Conservation (phyloP, 2,888 invertebrate species). For the Pandemis heparana region DNA sequence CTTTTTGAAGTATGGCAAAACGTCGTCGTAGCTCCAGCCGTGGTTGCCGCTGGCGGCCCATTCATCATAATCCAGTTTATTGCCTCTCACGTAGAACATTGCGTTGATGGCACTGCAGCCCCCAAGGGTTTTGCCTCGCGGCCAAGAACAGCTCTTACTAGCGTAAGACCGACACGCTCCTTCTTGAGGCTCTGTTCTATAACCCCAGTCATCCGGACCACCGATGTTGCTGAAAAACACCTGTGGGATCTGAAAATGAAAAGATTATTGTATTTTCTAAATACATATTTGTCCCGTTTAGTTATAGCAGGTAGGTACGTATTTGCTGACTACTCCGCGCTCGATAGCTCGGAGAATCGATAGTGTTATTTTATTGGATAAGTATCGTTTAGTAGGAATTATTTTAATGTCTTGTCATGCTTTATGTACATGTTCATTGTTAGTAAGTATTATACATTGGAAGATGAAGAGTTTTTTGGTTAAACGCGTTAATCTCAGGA, state of each 20-base stretch:
- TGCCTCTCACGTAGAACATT: slow-evolving; percentile 86
- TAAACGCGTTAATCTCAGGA: no score
- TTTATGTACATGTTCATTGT: no score
- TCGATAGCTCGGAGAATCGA: no score
- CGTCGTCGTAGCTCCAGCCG: slow-evolving; percentile 86
- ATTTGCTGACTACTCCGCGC: no score
- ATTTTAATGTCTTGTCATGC: no score
- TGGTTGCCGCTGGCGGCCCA: slow-evolving; percentile 84
- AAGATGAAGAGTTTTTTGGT: no score
- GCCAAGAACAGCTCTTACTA: slow-evolving; percentile 78
- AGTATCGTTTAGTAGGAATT: no score
- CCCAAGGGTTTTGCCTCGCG: slow-evolving; percentile 87
- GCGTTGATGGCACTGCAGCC: slow-evolving; percentile 86
- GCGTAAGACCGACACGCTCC: slow-evolving; percentile 73
- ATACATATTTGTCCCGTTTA: no score
- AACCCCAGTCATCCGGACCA: slow-evolving; percentile 82
- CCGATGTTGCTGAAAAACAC: slow-evolving; percentile 61
- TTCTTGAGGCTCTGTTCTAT: slow-evolving; percentile 78
- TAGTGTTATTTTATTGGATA: no score
- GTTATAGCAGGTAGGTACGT: no score
- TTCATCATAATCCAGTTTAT: slow-evolving; percentile 80
- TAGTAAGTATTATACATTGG: no score
- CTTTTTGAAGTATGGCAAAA: slow-evolving; percentile 81
- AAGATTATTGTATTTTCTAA: no score
- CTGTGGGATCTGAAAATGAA: slow-evolving; percentile 57